Evolutionary conservation across 2,113 vertebrate genomes (phyloP).

Genomic region (Thermophis baileyi): DNA sequence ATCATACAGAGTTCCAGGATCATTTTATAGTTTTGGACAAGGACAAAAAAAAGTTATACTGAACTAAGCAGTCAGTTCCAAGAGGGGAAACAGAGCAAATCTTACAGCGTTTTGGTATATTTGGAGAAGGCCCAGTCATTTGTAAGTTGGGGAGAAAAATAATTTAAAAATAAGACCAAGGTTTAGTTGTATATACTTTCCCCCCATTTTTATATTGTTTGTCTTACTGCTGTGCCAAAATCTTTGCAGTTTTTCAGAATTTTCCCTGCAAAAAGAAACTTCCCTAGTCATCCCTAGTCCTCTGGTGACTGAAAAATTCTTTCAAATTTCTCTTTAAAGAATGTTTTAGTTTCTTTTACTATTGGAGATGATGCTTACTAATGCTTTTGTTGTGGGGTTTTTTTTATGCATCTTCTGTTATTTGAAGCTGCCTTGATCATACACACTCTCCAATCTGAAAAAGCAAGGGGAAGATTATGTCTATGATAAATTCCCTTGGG

Average conservation of each 20-base stretch:
- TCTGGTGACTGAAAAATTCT: neutral
- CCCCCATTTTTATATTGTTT: neutral
- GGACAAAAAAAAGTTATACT: neutral
- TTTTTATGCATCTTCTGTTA: neutral
- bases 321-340: neutral
- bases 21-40: neutral
- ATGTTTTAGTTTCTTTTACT: neutral
- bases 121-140: neutral
- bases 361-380: neutral
- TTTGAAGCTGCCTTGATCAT: neutral
- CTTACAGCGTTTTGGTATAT: neutral
- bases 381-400: neutral
- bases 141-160: neutral
- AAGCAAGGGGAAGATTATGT: neutral
- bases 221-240: neutral
- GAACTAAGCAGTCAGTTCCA: neutral
- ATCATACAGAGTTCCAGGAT: neutral
- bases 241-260: neutral
- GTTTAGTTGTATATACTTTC: neutral
- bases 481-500: neutral
- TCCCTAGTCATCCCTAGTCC: neutral
- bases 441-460: neutral
- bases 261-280: neutral
- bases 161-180: neutral
- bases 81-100: neutral